phyloP scores from a whole-genome alignment of 2,888 invertebrate species.

The Scaptomyza cyrtandrae region DNA sequence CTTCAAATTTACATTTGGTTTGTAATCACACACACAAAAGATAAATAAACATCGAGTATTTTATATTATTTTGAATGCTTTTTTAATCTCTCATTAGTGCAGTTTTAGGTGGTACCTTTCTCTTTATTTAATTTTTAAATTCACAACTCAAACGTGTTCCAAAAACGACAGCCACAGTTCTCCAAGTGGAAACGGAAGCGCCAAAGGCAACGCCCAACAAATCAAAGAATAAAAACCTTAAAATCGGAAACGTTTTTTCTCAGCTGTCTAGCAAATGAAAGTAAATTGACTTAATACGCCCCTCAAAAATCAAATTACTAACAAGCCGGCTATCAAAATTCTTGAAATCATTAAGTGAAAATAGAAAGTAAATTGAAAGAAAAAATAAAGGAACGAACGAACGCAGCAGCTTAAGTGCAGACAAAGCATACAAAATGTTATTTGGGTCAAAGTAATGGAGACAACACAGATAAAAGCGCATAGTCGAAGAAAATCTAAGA shows the following conservation, averaged over 20 bases:
- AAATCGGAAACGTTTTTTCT: conserved; percentile 49
- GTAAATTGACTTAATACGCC: conserved; percentile 60
- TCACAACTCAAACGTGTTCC: conserved; percentile 7
- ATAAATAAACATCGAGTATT: not conserved
- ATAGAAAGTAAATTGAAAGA: conserved; percentile 65
- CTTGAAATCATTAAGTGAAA: conserved; percentile 62
- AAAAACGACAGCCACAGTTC: conserved; percentile 7
- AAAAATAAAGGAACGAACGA: conserved; percentile 25
- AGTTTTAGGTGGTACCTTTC: conserved; percentile 17
- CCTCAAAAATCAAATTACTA: conserved; percentile 45
- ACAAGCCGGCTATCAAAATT: conserved; percentile 56
- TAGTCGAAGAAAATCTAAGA: conserved; percentile 51
- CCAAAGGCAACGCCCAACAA: conserved; percentile 42
- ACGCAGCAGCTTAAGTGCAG: conserved; percentile 17
- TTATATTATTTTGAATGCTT: not conserved
- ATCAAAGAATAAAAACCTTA: conserved; percentile 29
- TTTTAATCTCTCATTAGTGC: conserved; percentile 29
- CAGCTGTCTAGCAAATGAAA: conserved; percentile 56
- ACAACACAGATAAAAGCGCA: conserved; percentile 62
- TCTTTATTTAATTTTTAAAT: conserved; percentile 17
- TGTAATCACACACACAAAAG: conserved; percentile 8
- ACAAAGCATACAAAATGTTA: conserved; percentile 39
- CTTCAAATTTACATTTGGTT: not conserved
- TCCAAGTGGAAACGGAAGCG: conserved; percentile 57
- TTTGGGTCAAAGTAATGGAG: conserved; percentile 76